Conservation (phyloP, 1,140 invertebrate genomes). For the Belonocnema kinseyi region DNA sequence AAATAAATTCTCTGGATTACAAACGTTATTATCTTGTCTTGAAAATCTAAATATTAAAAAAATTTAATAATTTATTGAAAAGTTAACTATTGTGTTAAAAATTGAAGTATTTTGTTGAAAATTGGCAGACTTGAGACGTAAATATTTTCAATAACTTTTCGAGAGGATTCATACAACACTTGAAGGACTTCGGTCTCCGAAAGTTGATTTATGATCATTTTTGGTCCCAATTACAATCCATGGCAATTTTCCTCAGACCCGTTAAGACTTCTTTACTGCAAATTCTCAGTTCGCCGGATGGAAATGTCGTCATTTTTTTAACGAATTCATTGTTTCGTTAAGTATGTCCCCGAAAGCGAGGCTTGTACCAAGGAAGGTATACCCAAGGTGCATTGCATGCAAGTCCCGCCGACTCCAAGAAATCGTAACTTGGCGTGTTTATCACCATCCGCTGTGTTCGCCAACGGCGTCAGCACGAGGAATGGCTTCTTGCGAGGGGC, state of each 20-base stretch:
- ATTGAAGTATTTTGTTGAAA: no score
- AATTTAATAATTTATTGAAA: no score
- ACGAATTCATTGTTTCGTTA: constrained; percentile 37
- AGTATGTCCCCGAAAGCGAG: constrained; percentile 45
- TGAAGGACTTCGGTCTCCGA: no score
- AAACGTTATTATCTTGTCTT: no score
- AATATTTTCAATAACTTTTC: no score
- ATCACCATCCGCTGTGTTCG: constrained; percentile 62
- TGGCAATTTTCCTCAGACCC: background rate
- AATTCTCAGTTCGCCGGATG: background rate
- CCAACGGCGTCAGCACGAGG: constrained; percentile 66
- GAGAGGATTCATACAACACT: no score
- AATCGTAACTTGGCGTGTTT: constrained; percentile 76
- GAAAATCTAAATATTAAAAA: no score
- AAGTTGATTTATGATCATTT: background rate
- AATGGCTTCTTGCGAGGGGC: constrained; percentile 70
- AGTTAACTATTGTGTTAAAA: no score
- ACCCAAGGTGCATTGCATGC: constrained; percentile 45
- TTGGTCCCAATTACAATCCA: background rate
- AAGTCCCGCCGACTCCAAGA: constrained; percentile 67
- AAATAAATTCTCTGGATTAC: no score
- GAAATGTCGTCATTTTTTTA: constrained; percentile 9
- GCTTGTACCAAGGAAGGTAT: constrained; percentile 46
- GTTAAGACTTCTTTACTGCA: background rate
- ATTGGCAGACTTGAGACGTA: no score